A percentile compares a stretch with the other conserved stretches of the same genome.
These are phyloP conservation scores for Branchellion lobata DNA, from an alignment of 2,888 invertebrate genomes.

Conservation along the genomic window DNA sequence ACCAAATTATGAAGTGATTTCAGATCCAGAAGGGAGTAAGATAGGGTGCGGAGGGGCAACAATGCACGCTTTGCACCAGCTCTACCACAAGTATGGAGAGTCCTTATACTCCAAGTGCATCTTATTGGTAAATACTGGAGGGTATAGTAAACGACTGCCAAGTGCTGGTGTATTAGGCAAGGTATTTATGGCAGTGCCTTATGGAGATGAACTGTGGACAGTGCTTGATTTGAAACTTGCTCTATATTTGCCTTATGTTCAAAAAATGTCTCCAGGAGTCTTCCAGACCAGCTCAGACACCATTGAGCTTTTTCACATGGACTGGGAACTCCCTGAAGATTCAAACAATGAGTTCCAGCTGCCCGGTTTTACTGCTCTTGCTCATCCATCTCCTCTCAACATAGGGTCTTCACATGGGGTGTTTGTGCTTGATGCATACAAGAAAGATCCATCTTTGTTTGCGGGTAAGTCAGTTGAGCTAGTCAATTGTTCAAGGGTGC, in stretches of 20 bases:
- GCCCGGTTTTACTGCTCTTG: slow-evolving; percentile 63
- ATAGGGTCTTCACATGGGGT: slow-evolving; percentile 64
- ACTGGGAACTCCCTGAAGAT: slow-evolving; percentile 46
- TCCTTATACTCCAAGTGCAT: slow-evolving; percentile 56
- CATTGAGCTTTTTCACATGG: slow-evolving; percentile 60
- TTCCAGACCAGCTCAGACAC: slow-evolving; percentile 64
- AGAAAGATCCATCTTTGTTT: not conserved
- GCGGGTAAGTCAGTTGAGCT: slow-evolving; percentile 38
- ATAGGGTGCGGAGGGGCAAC: slow-evolving; percentile 64
- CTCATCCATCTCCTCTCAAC: slow-evolving; percentile 62
- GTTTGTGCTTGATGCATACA: slow-evolving; percentile 58
- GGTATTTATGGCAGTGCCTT: slow-evolving; percentile 62
- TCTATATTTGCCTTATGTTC: slow-evolving; percentile 62
- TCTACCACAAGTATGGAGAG: slow-evolving; percentile 56
- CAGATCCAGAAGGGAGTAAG: slow-evolving; percentile 63
- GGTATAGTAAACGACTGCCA: slow-evolving; percentile 64
- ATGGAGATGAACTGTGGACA: slow-evolving; percentile 57
- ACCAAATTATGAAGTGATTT: slow-evolving; percentile 58
- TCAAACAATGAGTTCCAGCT: slow-evolving; percentile 44
- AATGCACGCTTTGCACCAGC: slow-evolving; percentile 57
- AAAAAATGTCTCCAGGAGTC: slow-evolving; percentile 61
- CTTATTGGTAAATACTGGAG: slow-evolving; percentile 64
- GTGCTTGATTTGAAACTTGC: slow-evolving; percentile 64
- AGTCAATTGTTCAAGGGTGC: slow-evolving; percentile 56
- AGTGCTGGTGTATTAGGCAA: slow-evolving; percentile 63